phyloP scores from a whole-genome alignment of 2,888 invertebrate genomes.

The Torymus texanus region DNA sequence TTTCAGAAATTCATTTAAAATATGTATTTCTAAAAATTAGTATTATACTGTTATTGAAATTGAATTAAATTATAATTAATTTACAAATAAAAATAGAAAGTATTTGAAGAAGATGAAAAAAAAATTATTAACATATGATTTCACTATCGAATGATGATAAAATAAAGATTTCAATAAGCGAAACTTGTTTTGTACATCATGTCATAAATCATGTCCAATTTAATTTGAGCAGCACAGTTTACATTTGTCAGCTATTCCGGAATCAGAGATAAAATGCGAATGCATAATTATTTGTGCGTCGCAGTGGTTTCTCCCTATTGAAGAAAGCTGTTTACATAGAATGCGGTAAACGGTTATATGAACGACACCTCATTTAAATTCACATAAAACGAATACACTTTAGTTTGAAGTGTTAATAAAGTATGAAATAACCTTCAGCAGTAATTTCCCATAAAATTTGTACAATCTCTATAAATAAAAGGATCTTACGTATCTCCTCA shows the following conservation, averaged over 20 bases:
- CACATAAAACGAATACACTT: conserved; percentile 31
- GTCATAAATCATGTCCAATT: neutral
- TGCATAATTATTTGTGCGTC: conserved; percentile 10
- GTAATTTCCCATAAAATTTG: conserved; percentile 2
- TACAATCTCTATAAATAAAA: no score
- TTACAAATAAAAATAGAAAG: no score
- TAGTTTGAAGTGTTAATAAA: conserved; percentile 18
- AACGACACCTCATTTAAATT: conserved; percentile 44
- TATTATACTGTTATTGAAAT: no score
- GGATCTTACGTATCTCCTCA: no score
- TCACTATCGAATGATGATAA: no score
- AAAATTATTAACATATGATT: no score
- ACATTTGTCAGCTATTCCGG: neutral
- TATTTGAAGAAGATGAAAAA: no score
- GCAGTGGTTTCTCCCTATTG: neutral
- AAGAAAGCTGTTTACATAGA: conserved; percentile 34
- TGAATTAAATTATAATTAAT: no score
- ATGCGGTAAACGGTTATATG: conserved; percentile 25
- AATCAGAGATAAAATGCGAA: neutral
- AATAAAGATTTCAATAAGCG: neutral
- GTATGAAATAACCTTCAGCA: neutral
- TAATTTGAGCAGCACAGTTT: neutral
- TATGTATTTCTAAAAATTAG: no score
- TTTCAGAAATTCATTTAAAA: no score
- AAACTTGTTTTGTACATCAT: neutral